Base-by-base conservation (phyloP, 2,888 invertebrate genomes). In the Spicauda simplicius region DNA sequence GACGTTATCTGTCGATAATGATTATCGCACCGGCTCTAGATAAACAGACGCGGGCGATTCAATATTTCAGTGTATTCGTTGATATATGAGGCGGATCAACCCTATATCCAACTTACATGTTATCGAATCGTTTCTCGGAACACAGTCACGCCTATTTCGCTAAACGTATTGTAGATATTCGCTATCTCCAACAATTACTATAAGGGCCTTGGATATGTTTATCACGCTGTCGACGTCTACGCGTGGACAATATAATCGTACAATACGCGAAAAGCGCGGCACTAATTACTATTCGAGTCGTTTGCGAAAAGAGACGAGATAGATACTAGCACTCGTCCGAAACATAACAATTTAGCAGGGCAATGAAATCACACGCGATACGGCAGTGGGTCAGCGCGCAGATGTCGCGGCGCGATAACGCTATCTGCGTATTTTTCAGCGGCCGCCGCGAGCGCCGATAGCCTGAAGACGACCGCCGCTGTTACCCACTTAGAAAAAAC, bases 31-130 rank as follows among this genome's bases (percentile, higher is more conserved):
- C 56, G 33, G 48, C 20, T 19, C 25, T 41, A 41, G 69, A 60
- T 70, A 72, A 63, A 70, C 70, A 68, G 70, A 60, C 64, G 53
- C 25, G 68, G 37, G 60, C 62, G 67, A 70, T 50, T 67, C 64
- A 64, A 52, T 7, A 12, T 16, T 62, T 62, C 62, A 45, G 53
- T 4, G 56, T 64, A 61, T 25, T 37, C 16, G 59, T 37, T 53
- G 18, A 56, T 20, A 20, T 61, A 45, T 45, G 63, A 60, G 52
- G 50, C 50, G 14, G 18, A 60, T 52, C 30, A 52, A 69, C 18
- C 57, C 68, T 63, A 52, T 58, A 37, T 37, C 48, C 25, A 48
- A 48, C 16, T 16, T 48, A 8, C 16, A 6, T n/a, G 16, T 48
- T 16, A 48, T 48, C 18, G 18, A 10, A 50, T 18, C 50, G 18